Base-by-base conservation (phyloP, 2,888 invertebrate genomes). In the Drosophila subsilvestris region DNA sequence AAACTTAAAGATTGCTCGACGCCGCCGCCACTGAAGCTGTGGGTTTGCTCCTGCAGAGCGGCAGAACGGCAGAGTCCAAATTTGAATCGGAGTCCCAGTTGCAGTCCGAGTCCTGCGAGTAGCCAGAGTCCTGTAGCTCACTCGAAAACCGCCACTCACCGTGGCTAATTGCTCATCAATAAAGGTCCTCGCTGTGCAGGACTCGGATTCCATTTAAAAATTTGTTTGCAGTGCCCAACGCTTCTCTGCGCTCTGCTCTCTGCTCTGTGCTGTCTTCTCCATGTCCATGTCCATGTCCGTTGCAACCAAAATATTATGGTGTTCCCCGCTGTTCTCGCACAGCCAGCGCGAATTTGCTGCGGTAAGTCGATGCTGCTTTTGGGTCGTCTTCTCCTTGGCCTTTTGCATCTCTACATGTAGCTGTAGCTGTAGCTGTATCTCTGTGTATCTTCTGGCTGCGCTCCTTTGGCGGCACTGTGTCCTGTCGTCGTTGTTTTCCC, bases 301-400 rank as follows among this genome's bases (percentile, higher is more conserved):
- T 37, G 74, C 88, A 90, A 90, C 90, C 90, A 91, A 91, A 90
- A 91, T 90, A 90, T 89, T 88, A 89, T 89, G 87, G 83, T 89
- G 86, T 88, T 77, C 77, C 86, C 88, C 75, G 89, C 89, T 88
- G 90, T 88, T 84, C 63, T 43, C 22, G 78, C 83, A 85, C 83
- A 79, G 83, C 75, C 75, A 70, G 77, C 78, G 82, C 89, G 81
- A 90, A 90, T 90, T 88, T 89, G 81, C 81, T 90, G 90, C 84
- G 90, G 90, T 89, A 78, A 88, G 81, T 61, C 69, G 77, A 76
- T 78, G 85, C 87, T 85, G 86, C 70, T 86, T 51, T 58, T 73
- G 68, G 75, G 61, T 60, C 53, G 58, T 60, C 53, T 22, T 20
- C 20, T 27, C 42, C 37, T 42, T 60, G 60, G 27, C 49, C 61